Base-by-base conservation (phyloP, 2,797 vertebrate species). In the Cossypha niveicapilla region DNA sequence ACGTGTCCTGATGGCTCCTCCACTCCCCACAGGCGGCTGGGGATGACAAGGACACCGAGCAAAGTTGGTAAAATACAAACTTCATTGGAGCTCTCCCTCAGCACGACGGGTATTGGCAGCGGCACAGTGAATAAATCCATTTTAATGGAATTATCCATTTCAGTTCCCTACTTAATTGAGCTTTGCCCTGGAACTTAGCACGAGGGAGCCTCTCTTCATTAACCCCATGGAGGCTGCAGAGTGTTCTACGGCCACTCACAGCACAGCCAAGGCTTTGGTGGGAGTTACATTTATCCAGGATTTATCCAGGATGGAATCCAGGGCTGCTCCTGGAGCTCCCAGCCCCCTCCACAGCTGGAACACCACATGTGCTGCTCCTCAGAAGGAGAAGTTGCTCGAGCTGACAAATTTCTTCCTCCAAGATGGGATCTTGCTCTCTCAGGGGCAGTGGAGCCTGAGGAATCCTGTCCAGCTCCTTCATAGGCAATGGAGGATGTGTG, bases 141-240 rank as follows among this genome's bases (percentile, higher is more conserved):
- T 94, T 91, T 85, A 95, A 95, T 93, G 87, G 95, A 89, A 96
- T 97, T 92, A 93, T 95, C 93, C 88, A 72, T 97, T 94, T 80
- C 94, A 89, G 53, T 74, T 95, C 93, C 95, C 79, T 53, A 92
- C 76, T 77, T 93, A 92, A 94, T 93, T 84, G 74, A 41, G 60
- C 74, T 87, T 81, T 96, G 93, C 93, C 89, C 96, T 83, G 63
- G 41, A 63, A 30, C 81, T 44, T 11, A 61, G 86, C 88, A 76
- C 63, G 37, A 82, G 75, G 82, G 73, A 57, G 91, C 84, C 89
- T 95, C 91, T 94, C 76, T 71, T 77, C 61, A 48, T 79, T 94
- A 94, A 93, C 94, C 93, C 94, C 62, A 5, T 7, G 82, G 50
- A 65, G 93, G 81, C 88, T 82, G 74, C 44, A 15, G 62, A 68